These are phyloP conservation scores for Climacteris rufus DNA, from an alignment of 2,113 vertebrate species.

Conservation along the genomic window DNA sequence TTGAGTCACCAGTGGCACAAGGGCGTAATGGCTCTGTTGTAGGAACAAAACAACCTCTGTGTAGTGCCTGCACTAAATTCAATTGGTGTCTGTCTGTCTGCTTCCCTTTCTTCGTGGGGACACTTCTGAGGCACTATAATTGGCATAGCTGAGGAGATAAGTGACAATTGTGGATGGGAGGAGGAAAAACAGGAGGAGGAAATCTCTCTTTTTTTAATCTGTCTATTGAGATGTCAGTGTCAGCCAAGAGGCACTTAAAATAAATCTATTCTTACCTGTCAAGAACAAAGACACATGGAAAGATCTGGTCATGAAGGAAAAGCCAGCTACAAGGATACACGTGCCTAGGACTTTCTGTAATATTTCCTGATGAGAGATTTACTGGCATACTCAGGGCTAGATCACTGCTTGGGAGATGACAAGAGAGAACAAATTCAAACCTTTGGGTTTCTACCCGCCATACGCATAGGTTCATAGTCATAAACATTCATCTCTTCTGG, in stretches of 20 bases:
- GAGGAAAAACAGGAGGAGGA: constrained; percentile 2
- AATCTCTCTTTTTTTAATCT: neutral
- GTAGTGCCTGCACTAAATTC: constrained; percentile 30
- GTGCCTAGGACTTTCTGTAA: neutral
- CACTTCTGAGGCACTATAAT: constrained; percentile 36
- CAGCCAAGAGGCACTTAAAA: constrained; percentile 28
- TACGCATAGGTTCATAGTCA: neutral
- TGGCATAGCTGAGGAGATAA: constrained; percentile 16
- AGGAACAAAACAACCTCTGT: constrained; percentile 42
- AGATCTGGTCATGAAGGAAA: neutral
- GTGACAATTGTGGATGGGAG: constrained; percentile 1
- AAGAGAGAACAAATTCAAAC: neutral
- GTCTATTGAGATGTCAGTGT: neutral
- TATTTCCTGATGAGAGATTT: neutral
- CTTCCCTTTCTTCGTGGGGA: neutral
- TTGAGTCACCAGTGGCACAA: neutral
- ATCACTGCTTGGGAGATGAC: neutral
- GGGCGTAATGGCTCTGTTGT: neutral
- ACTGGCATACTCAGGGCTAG: neutral
- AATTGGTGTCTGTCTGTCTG: constrained; percentile 35
- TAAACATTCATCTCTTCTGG: neutral
- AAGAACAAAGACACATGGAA: neutral
- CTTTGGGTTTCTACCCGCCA: fast-evolving
- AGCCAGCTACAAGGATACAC: neutral
- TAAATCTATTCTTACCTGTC: neutral